A percentile compares a stretch with the other conserved stretches of the same genome.
These are phyloP conservation scores for Sus cebifrons DNA, from an alignment of 2,797 vertebrate genomes.

Conservation along the genomic window DNA sequence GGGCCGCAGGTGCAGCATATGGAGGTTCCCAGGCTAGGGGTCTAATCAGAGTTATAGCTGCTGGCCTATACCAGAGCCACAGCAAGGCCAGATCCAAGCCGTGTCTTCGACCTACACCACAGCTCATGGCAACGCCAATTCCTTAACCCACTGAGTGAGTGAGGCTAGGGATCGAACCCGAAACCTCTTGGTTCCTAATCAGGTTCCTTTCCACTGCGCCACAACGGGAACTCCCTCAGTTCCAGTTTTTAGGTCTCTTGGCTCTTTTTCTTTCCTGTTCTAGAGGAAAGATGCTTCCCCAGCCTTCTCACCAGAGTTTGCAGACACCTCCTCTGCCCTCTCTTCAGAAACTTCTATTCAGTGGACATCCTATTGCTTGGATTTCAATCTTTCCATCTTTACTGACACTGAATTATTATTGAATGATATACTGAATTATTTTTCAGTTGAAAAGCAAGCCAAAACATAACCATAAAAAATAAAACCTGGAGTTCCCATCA, in stretches of 20 bases:
- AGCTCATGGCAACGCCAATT: too few species aligned
- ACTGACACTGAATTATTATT: not conserved
- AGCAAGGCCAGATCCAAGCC: too few species aligned
- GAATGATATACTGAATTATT: not conserved
- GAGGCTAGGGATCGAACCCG: too few species aligned
- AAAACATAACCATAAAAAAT: constrained; percentile 11
- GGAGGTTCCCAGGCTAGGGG: too few species aligned
- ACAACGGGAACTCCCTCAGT: not conserved
- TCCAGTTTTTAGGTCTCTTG: not conserved
- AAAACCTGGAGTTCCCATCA: not conserved
- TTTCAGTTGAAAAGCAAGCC: constrained; percentile 2
- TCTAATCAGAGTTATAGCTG: too few species aligned
- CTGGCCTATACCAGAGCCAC: too few species aligned
- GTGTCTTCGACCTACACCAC: too few species aligned
- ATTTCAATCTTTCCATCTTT: constrained; percentile 1
- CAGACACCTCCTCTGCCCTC: not conserved
- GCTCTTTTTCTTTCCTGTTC: constrained; percentile 13
- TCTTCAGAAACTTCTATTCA: not conserved
- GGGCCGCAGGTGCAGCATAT: too few species aligned
- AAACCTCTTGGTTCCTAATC: too few species aligned
- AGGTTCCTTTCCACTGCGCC: too few species aligned
- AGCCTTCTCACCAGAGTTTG: not conserved
- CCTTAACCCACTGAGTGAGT: too few species aligned
- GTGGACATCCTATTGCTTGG: not conserved
- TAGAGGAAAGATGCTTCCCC: not conserved